These are phyloP conservation scores for Dolichotis patagonum DNA, from an alignment of 2,113 vertebrate genomes.

Conservation along the genomic window DNA sequence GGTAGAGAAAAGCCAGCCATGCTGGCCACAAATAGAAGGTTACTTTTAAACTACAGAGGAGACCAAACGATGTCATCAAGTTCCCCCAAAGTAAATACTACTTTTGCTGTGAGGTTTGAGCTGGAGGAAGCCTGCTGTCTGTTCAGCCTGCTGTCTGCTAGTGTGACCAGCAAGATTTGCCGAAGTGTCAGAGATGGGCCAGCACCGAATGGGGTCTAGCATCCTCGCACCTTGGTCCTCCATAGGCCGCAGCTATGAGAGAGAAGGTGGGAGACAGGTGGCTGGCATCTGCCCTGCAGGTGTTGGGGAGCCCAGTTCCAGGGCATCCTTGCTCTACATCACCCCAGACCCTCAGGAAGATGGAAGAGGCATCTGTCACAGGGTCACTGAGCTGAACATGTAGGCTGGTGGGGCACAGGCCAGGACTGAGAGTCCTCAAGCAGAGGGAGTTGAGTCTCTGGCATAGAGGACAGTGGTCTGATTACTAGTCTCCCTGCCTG, in stretches of 20 bases:
- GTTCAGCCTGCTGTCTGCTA: neutral
- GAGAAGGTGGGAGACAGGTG: neutral
- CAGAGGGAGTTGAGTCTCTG: neutral
- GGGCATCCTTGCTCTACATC: neutral
- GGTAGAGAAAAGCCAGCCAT: neutral
- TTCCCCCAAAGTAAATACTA: neutral
- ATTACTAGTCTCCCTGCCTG: too few relatives aligned
- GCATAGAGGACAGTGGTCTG: neutral
- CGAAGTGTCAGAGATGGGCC: accelerated
- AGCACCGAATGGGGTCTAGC: accelerated
- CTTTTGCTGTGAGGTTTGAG: neutral
- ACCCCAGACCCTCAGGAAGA: neutral
- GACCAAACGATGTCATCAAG: accelerated
- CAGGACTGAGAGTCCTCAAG: neutral
- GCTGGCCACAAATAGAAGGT: neutral
- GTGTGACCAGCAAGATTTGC: too few relatives aligned
- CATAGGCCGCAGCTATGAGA: neutral
- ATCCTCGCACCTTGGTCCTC: neutral
- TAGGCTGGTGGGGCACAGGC: neutral
- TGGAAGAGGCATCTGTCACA: neutral
- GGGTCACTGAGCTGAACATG: neutral
- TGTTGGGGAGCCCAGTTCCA: neutral
- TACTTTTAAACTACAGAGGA: neutral
- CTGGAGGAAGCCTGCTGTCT: neutral
- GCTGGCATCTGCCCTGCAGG: neutral